Evolutionary conservation across 2,113 vertebrate species (phyloP), one percentile per base, ranked within the genome.

Genomic region (Trogon surrucura): DNA sequence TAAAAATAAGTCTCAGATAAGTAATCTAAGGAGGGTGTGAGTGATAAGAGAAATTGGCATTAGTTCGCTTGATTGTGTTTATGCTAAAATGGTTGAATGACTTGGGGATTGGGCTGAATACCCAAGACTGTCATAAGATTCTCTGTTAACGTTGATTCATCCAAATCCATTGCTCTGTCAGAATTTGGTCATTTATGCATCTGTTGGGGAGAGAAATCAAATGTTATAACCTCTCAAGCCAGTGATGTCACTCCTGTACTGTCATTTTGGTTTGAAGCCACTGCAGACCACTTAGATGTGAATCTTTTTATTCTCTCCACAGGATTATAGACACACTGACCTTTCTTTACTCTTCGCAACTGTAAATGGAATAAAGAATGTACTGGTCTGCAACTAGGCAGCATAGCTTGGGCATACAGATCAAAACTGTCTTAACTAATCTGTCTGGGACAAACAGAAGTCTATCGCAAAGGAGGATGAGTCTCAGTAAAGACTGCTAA

Each of bases 1-100:
- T 66, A 75, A 95, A 93, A 95, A 93, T 80, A 88, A 84, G 88
- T 93, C n/a, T 81, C 45, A 80, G 45, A 16, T 54, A 88, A 87
- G 17, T 89, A 83, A 80, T 47, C 45, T 65, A 84, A 91, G 34
- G 15, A 79, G 70, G n/a, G 60, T 75, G 17, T 44, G n/a, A 62
- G 48, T 53, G 45, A 72, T 70, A 50, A 2, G 45, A 85, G 80
- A 95, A 94, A 96, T 41, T 80, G 41, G 18, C 65, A 67, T 4
- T 80, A 22, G 48, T 91, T 90, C 80, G 56, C 72, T 75, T 94
- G 80, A 88, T 81, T 88, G 62, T 44, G 94, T 96, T 91, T 58
- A 88, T 73, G 78, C 54, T 92, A 91, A 95, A 41, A 41, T 41
- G 41, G 41, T 13, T 41, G 41, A 41, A 94, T 91, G 71, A 58